Evolutionary conservation across 2,113 vertebrate genomes (phyloP), one percentile per base, ranked within the genome.

Genomic region (Pionites leucogaster): DNA sequence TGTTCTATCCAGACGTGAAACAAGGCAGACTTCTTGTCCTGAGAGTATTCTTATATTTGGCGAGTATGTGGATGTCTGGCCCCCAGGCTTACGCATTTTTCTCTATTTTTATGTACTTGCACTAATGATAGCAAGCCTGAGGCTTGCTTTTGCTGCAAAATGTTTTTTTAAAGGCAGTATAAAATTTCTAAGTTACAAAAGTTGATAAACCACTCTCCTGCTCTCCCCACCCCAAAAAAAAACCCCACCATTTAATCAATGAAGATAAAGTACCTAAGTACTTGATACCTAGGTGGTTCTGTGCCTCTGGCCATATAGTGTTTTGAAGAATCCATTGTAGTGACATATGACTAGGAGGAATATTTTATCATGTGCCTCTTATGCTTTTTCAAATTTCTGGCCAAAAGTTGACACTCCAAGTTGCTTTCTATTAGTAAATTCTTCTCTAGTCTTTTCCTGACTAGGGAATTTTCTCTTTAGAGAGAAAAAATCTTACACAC

Each of bases 211-310:
- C 15, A 69, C 35, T 47, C n/a, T 49, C 18, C 19, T 62, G 22
- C n/a, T 37, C 7, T 3, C 7, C 10, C 17, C 17, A 25, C 8
- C 14, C 22, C 17, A 13, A 7, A 19, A 49, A 37, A 72, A 50
- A 23, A 8, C 0, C 5, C 6, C 1, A 22, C 28, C 2, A 4
- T 46, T 23, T 31, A 47, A 60, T 72, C 11, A 82, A 2, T 69
- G 18, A 8, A 17, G 8, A n/a, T 63, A 75, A 46, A 50, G 5
- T 69, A 60, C 37, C 19, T 19, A 41, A 74, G 28, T 19, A 31
- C 5, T 49, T 55, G 19, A 17, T 75, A 71, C 19, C 14, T 27
- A 37, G 5, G 8, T 70, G 44, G 5, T 69, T 78, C 28, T 10
- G 3, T 77, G 16, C 25, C 86, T 92, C 2, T 4, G 31, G 16